A percentile compares a stretch with the other conserved stretches of the same genome.
Conservation (phyloP, 2,113 vertebrate genomes). For the Clupea harengus region DNA sequence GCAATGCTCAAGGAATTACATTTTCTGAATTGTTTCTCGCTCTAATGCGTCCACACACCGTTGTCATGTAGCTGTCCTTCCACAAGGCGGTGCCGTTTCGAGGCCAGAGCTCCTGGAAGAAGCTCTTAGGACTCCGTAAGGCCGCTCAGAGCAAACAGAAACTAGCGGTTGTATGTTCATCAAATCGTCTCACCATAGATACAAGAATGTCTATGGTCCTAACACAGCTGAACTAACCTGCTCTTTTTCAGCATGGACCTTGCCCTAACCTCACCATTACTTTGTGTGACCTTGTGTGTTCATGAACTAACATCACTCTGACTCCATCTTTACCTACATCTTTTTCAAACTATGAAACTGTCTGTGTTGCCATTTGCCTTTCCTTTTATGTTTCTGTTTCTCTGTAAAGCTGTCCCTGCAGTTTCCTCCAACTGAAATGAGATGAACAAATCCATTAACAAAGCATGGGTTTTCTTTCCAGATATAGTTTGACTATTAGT, state of each 20-base stretch:
- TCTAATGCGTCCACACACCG: background rate
- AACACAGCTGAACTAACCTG: background rate
- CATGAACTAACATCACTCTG: background rate
- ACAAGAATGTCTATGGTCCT: background rate
- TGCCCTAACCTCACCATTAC: background rate
- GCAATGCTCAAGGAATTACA: too few relatives aligned
- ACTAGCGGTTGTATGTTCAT: conserved; percentile 24
- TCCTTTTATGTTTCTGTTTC: background rate
- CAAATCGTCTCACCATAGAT: background rate
- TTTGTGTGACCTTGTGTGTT: background rate
- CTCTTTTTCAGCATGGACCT: background rate
- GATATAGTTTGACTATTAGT: background rate
- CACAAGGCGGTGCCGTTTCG: conserved; percentile 62
- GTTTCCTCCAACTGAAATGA: background rate
- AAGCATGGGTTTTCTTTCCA: background rate
- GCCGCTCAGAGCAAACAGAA: conserved; percentile 57
- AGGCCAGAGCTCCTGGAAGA: conserved; percentile 69
- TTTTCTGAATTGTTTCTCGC: too few relatives aligned
- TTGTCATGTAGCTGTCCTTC: conserved; percentile 35
- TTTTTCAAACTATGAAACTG: background rate
- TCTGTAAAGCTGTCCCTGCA: background rate
- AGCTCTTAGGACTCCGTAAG: conserved; percentile 69
- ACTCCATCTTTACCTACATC: background rate
- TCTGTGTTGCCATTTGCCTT: background rate
- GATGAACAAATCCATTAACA: background rate